Evolutionary conservation across 2,113 vertebrate genomes (phyloP).

Genomic region (Tachuris rubrigastra): DNA sequence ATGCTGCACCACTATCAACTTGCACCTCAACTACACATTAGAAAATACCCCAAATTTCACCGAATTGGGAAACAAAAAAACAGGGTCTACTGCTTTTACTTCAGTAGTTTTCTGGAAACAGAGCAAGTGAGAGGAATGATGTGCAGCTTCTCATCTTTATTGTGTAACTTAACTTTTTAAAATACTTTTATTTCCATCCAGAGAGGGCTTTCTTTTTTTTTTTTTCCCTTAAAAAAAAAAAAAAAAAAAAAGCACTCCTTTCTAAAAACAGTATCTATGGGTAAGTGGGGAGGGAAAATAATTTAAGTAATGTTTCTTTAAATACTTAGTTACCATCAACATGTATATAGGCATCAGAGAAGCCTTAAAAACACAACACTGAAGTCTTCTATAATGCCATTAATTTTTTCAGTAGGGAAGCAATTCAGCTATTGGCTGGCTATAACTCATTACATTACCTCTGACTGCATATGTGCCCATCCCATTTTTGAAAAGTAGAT

Average conservation of each 20-base stretch:
- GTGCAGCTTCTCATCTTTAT: neutral
- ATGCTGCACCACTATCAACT: neutral
- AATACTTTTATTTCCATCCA: neutral
- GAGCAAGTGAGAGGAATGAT: neutral
- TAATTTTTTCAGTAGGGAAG: neutral
- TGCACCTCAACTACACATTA: neutral
- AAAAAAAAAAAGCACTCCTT: rapidly evolving
- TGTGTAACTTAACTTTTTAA: neutral
- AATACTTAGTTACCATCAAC: neutral
- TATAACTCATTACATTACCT: neutral
- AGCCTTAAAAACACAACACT: neutral
- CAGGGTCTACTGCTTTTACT: neutral
- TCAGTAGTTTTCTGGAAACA: neutral
- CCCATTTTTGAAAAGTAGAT: neutral
- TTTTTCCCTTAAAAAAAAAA: neutral
- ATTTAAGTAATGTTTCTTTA: neutral
- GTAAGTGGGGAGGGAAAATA: neutral
- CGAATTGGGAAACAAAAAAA: neutral
- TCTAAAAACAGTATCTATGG: neutral
- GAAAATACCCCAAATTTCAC: neutral
- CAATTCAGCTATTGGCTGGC: neutral
- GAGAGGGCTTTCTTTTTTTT: neutral
- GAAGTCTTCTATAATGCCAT: neutral
- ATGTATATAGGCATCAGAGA: neutral
- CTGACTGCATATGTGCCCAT: rapidly evolving